phyloP scores from a whole-genome alignment of 1,140 invertebrate genomes.

The Scylla paramamosain region DNA sequence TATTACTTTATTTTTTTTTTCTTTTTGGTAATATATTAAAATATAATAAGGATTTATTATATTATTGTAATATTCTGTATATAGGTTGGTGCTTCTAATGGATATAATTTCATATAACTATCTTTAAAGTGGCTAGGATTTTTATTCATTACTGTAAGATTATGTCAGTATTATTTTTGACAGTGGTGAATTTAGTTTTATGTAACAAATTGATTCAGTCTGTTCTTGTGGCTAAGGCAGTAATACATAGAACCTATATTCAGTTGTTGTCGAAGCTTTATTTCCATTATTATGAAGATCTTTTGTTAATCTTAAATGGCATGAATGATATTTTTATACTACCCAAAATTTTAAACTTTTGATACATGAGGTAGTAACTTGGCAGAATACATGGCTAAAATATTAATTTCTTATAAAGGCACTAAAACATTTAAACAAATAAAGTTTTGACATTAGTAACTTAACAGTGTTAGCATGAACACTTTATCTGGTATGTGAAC shows the following conservation, averaged over 20 bases:
- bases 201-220: slow-evolving; percentile 44
- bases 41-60: slow-evolving; percentile 62
- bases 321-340: background rate
- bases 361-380: background rate
- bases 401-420: background rate
- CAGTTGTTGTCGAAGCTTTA: slow-evolving; percentile 57
- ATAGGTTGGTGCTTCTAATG: slow-evolving; percentile 73
- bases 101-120: slow-evolving; percentile 65
- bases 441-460: slow-evolving; percentile 12
- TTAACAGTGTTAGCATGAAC: slow-evolving; percentile 12
- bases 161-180: slow-evolving; percentile 74
- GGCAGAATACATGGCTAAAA: slow-evolving; percentile 16
- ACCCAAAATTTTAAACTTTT: background rate
- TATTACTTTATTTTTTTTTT: slow-evolving; percentile 58
- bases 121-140: slow-evolving; percentile 63
- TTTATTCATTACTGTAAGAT: slow-evolving; percentile 66
- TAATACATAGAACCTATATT: slow-evolving; percentile 55
- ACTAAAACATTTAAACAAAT: background rate
- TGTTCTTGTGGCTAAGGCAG: slow-evolving; percentile 56
- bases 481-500: background rate
- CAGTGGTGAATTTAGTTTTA: slow-evolving; percentile 57
- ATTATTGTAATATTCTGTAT: slow-evolving; percentile 72
- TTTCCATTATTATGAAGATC: background rate
- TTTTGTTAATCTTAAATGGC: background rate
- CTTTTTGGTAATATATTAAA: slow-evolving; percentile 56